phyloP scores from a whole-genome alignment of 1,140 invertebrate genomes.

The Bacillus rossius region DNA sequence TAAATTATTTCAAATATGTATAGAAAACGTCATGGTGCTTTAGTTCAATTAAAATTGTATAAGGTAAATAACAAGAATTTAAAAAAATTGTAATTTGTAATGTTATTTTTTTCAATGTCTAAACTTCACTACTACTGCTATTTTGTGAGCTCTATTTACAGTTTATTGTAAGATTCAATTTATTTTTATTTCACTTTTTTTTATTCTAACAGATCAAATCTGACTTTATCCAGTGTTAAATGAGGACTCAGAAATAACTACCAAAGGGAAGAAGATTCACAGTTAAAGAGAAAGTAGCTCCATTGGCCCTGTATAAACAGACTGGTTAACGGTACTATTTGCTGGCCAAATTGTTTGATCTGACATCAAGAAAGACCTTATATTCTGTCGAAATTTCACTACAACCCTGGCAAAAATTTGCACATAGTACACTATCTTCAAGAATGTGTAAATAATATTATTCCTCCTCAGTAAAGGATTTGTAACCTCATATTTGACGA shows the following conservation, averaged over 20 bases:
- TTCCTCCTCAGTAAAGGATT: constrained; percentile 25
- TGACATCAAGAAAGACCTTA: constrained; percentile 21
- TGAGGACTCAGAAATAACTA: neutral
- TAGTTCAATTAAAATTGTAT: too few relatives aligned
- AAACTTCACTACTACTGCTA: too few relatives aligned
- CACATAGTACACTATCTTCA: constrained; percentile 27
- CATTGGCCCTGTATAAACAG: neutral
- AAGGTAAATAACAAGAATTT: too few relatives aligned
- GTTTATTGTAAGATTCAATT: too few relatives aligned
- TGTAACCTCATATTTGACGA: constrained; percentile 37
- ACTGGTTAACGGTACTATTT: constrained; percentile 16
- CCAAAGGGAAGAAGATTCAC: neutral
- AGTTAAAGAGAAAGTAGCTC: neutral
- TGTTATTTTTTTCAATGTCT: too few relatives aligned
- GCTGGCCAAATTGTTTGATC: constrained; percentile 18
- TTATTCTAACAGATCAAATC: neutral
- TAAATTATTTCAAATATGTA: too few relatives aligned
- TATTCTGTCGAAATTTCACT: constrained; percentile 18
- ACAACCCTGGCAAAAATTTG: constrained; percentile 27
- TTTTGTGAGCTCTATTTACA: too few relatives aligned
- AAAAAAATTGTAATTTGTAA: too few relatives aligned
- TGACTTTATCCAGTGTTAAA: neutral
- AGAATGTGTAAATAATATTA: constrained; percentile 22
- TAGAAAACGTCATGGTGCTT: too few relatives aligned
- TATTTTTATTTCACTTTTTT: too few relatives aligned